Conservation (phyloP, 64 coral and sea anemone species). For the Montipora foliosa region DNA sequence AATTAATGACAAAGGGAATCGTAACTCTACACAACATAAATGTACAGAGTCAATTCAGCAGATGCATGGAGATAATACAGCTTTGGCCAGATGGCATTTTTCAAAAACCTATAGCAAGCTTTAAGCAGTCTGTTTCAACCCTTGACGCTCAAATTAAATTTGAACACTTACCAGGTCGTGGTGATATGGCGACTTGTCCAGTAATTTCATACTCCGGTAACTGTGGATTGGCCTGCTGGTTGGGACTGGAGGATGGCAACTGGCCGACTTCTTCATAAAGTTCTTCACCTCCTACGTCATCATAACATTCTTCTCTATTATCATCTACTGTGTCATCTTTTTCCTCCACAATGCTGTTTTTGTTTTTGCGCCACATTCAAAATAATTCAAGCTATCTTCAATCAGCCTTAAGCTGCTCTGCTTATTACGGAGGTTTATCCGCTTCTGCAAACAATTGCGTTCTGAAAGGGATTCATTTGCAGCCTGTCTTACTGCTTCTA, state of each 20-base stretch:
- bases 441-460: constrained; percentile 32
- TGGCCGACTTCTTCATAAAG: constrained; percentile 17
- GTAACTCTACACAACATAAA: no score
- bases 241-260: not conserved
- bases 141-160: no score
- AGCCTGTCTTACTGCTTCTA: constrained; percentile 54
- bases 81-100: no score
- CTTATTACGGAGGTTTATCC: constrained; percentile 50
- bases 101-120: no score
- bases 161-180: not conserved
- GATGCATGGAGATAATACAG: no score
- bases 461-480: constrained; percentile 45
- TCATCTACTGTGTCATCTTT: not conserved
- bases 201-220: constrained; percentile 19
- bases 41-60: no score
- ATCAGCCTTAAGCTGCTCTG: no score
- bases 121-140: no score
- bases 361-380: constrained; percentile 17
- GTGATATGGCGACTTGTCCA: not conserved
- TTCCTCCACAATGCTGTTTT: not conserved
- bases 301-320: constrained; percentile 21
- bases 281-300: constrained; percentile 41
- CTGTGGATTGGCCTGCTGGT: not conserved
- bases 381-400: constrained; percentile 73
- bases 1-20: no score